These are phyloP conservation scores for Cydia amplana DNA, from an alignment of 1,140 invertebrate species.

Conservation along the genomic window DNA sequence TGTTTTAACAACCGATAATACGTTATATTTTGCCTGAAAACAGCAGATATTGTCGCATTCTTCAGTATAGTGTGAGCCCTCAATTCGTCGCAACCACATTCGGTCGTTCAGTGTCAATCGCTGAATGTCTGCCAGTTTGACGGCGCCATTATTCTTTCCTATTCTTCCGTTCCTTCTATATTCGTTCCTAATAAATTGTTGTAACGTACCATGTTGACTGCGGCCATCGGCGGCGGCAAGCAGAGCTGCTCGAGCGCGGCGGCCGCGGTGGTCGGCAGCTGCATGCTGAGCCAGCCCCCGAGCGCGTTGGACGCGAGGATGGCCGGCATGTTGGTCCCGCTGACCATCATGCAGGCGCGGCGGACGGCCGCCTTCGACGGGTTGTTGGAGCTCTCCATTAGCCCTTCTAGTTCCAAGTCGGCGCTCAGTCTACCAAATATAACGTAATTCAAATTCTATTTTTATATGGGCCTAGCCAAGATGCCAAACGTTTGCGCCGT, in stretches of 20 bases:
- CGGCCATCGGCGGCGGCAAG: slow-evolving; percentile 49
- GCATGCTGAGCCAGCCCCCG: slow-evolving; percentile 61
- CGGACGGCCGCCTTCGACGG: slow-evolving; percentile 52
- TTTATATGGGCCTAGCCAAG: too few relatives aligned
- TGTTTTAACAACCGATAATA: too few relatives aligned
- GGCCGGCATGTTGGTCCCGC: slow-evolving; percentile 44
- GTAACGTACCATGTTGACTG: slow-evolving; percentile 53
- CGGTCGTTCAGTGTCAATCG: too few relatives aligned
- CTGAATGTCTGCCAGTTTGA: too few relatives aligned
- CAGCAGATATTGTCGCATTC: too few relatives aligned
- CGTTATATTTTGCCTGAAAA: too few relatives aligned
- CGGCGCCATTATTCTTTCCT: too few relatives aligned
- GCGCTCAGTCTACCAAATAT: slow-evolving; percentile 51
- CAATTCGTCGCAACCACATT: too few relatives aligned
- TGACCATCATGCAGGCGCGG: slow-evolving; percentile 53
- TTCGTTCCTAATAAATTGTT: too few relatives aligned
- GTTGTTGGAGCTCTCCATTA: slow-evolving; percentile 44
- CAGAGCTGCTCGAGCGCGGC: slow-evolving; percentile 54
- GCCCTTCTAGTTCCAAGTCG: slow-evolving; percentile 52
- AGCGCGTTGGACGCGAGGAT: slow-evolving; percentile 50
- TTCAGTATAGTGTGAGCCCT: too few relatives aligned
- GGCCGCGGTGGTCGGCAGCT: slow-evolving; percentile 58
- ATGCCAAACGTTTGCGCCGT: too few relatives aligned
- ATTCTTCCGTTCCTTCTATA: too few relatives aligned
- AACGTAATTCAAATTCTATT: background rate